A percentile compares a stretch with the other conserved stretches of the same genome.
Conservation (phyloP, 2,113 vertebrate genomes). For the Salvelinus sp. region DNA sequence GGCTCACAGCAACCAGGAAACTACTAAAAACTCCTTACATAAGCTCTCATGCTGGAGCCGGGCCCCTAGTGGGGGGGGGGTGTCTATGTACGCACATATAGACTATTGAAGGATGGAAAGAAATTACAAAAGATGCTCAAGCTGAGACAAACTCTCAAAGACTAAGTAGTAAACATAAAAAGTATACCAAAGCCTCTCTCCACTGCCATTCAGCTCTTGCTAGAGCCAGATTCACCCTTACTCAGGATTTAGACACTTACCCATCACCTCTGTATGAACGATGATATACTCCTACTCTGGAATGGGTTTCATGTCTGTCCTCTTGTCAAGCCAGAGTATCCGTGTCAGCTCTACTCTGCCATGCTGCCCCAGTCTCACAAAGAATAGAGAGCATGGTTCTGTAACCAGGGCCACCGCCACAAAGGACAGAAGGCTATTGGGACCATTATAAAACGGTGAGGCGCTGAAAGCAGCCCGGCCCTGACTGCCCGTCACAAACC, state of each 20-base stretch:
- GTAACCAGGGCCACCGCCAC: too few species aligned
- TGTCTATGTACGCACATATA: conserved; percentile 3
- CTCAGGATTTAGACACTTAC: too few species aligned
- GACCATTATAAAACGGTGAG: conserved; percentile 74
- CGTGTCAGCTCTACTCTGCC: not conserved
- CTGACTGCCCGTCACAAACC: conserved; percentile 26
- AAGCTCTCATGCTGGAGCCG: conserved; percentile 56
- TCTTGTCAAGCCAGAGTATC: not conserved
- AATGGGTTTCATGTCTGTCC: not conserved
- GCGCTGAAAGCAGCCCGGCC: conserved; percentile 49
- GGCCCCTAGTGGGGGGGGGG: conserved; percentile 52
- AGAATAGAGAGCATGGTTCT: too few species aligned
- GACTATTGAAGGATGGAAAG: too few species aligned
- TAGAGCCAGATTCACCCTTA: too few species aligned
- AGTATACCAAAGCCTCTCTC: too few species aligned
- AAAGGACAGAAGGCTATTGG: conserved; percentile 43
- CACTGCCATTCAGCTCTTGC: too few species aligned
- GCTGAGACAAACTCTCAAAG: too few species aligned
- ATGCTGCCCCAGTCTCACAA: not conserved
- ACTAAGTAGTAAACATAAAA: too few species aligned
- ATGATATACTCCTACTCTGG: conserved; percentile 6
- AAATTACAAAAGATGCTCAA: too few species aligned
- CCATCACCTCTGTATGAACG: not conserved
- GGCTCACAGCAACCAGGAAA: conserved; percentile 29
- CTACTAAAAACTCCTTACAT: conserved; percentile 64